Evolutionary conservation across 2,888 invertebrate species (phyloP).

Genomic region (Mesochorus sp.): DNA sequence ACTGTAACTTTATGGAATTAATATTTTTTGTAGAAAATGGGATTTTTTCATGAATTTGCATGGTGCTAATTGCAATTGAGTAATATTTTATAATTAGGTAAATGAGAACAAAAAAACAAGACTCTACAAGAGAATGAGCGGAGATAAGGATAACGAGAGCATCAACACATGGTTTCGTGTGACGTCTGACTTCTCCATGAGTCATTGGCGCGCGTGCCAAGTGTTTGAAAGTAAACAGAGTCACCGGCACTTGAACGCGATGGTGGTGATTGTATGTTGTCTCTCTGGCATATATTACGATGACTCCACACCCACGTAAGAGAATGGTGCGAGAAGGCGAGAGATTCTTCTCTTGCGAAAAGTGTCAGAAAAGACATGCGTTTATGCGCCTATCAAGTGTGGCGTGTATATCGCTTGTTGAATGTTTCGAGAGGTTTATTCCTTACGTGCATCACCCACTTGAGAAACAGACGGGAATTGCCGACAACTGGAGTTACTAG

Average conservation of each 20-base stretch:
- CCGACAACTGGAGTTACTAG: conserved; percentile 21
- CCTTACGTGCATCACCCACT: conserved; percentile 46
- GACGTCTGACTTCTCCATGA: conserved; percentile 37
- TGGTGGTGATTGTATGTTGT: neutral
- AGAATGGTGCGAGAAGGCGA: neutral
- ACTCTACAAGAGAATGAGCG: neutral
- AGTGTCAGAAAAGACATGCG: conserved; percentile 47
- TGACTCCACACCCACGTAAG: conserved; percentile 54
- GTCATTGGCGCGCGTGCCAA: conserved; percentile 60
- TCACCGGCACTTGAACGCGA: conserved; percentile 37
- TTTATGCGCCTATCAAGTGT: conserved; percentile 35
- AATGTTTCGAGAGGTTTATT: conserved; percentile 47
- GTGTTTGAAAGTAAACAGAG: conserved; percentile 61
- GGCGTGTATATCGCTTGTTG: neutral
- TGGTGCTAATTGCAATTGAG: neutral
- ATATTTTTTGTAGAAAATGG: too few relatives aligned
- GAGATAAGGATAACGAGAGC: conserved; percentile 50
- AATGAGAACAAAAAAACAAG: conserved; percentile 22
- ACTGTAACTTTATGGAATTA: too few relatives aligned
- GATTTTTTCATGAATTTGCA: too few relatives aligned
- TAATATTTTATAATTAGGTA: neutral
- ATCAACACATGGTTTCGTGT: conserved; percentile 4
- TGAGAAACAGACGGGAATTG: conserved; percentile 42
- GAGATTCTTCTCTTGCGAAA: conserved; percentile 50
- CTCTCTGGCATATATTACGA: conserved; percentile 24